Base-by-base conservation (phyloP, 2,113 vertebrate genomes). In the Cyprinodon variegatus region DNA sequence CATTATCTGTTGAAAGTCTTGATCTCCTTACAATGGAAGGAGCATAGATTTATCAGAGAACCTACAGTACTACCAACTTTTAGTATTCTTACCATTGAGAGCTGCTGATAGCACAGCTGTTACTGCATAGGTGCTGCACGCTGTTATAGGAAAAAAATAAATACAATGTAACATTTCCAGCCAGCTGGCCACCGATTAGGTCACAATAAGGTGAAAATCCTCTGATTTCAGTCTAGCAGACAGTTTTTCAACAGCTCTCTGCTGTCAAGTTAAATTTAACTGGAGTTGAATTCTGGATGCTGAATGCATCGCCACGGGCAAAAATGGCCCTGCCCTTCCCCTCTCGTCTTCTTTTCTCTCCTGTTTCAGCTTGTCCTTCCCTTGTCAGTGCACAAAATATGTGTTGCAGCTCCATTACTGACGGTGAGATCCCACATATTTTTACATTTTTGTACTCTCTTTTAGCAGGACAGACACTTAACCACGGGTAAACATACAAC, bases 331-430 rank as follows among this genome's bases (percentile, higher is more conserved):
- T 77, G 71, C 78, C 76, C 66, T 72, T 57, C 65, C 46, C n/a
- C 40, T 63, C 46, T 4, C 9, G 64, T 71, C 70, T 83, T 68
- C 75, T 70, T 48, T 50, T 66, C 38, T 43, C 64, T 83, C 82
- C 22, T 86, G 83, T 86, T 86, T 87, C 39, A 61, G 76, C 89
- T 82, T 83, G 91, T 78, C 87, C 43, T 89, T 85, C 71, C 78
- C 72, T 29, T 86, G 83, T 90, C 79, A 88, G 84, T 71, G n/a
- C 73, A 76, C 45, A 77, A 57, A 73, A 81, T 65, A 20, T 59
- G 61, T 76, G 68, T 66, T 39, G 73, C 75, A 68, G 69, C 72
- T 74, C 80, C 39, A 73, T 68, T 22, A 39, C 40, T 68, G 15
- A 43, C 64, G 71, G 77, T 68, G 83, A 43, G 70, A 76, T 65